These are phyloP conservation scores for Bubo blakistoni DNA, from an alignment of 2,113 vertebrate genomes.

Conservation along the genomic window DNA sequence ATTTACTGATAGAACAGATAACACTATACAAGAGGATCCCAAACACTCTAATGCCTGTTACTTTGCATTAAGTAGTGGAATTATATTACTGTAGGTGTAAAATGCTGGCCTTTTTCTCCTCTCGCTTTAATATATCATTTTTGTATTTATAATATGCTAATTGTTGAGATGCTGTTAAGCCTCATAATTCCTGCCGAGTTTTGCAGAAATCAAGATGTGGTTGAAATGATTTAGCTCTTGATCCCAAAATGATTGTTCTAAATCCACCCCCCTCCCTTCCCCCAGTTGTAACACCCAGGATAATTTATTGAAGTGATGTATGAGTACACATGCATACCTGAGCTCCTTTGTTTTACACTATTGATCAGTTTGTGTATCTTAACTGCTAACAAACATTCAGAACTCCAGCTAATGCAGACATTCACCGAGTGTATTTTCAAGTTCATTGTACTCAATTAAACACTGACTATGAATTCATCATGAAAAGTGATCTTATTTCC, in stretches of 20 bases:
- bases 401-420: conserved; percentile 49
- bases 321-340: conserved; percentile 77
- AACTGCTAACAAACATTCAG: conserved; percentile 67
- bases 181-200: conserved; percentile 77
- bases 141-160: conserved; percentile 88
- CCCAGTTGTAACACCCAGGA: conserved; percentile 44
- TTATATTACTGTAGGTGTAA: conserved; percentile 87
- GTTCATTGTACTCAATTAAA: conserved; percentile 71
- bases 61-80: conserved; percentile 89
- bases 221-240: conserved; percentile 79
- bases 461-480: conserved; percentile 37
- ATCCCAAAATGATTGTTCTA: conserved; percentile 79
- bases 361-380: conserved; percentile 73
- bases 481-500: conserved; percentile 46
- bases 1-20: conserved; percentile 97
- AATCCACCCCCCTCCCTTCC: conserved; percentile 41
- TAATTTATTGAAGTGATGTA: conserved; percentile 78
- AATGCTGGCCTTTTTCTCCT: conserved; percentile 78
- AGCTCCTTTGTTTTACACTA: conserved; percentile 77
- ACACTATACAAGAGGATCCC: conserved; percentile 82
- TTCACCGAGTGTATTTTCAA: conserved; percentile 54
- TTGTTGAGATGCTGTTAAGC: conserved; percentile 80
- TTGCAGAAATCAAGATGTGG: conserved; percentile 77
- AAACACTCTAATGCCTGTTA: conserved; percentile 87
- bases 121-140: conserved; percentile 80